Evolutionary conservation across 1,140 invertebrate genomes (phyloP).

Genomic region (Drosophila kikkawai): DNA sequence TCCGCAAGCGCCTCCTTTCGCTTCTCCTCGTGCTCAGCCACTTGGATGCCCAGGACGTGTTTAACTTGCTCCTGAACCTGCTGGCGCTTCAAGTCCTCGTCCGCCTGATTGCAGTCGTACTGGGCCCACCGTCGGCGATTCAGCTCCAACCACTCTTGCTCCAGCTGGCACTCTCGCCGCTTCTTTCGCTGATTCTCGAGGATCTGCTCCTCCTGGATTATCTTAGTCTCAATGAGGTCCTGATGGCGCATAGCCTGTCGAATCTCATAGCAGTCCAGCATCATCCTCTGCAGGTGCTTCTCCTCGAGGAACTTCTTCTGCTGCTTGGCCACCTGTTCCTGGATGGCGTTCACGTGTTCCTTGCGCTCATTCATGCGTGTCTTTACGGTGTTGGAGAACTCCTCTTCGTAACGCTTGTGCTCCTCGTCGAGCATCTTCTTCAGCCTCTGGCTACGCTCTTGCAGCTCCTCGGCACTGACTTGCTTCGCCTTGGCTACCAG

Average conservation of each 20-base stretch:
- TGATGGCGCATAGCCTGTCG: constrained; percentile 66
- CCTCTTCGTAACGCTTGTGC: constrained; percentile 70
- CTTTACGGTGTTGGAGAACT: constrained; percentile 72
- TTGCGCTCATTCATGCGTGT: constrained; percentile 68
- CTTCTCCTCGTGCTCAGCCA: constrained; percentile 55
- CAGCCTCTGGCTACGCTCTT: constrained; percentile 46
- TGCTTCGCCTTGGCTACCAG: constrained; percentile 66
- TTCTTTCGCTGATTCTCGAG: constrained; percentile 60
- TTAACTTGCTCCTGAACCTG: constrained; percentile 49
- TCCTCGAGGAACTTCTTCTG: constrained; percentile 58
- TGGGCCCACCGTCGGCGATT: constrained; percentile 59
- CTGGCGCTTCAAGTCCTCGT: constrained; percentile 42
- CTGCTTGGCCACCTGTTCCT: constrained; percentile 47
- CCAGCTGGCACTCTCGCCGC: constrained; percentile 53
- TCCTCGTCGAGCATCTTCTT: constrained; percentile 65
- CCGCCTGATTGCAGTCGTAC: constrained; percentile 41
- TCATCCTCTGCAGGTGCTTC: constrained; percentile 68
- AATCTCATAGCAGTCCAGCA: constrained; percentile 74
- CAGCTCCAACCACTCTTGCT: constrained; percentile 65
- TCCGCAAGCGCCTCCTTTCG: constrained; percentile 31
- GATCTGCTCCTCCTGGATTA: constrained; percentile 74
- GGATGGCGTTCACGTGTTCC: constrained; percentile 60
- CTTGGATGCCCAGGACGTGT: constrained; percentile 53
- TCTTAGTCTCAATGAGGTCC: constrained; percentile 55
- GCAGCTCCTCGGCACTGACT: constrained; percentile 50